Conservation (phyloP, 2,888 invertebrate genomes). For the Epirrhoe tristata region DNA sequence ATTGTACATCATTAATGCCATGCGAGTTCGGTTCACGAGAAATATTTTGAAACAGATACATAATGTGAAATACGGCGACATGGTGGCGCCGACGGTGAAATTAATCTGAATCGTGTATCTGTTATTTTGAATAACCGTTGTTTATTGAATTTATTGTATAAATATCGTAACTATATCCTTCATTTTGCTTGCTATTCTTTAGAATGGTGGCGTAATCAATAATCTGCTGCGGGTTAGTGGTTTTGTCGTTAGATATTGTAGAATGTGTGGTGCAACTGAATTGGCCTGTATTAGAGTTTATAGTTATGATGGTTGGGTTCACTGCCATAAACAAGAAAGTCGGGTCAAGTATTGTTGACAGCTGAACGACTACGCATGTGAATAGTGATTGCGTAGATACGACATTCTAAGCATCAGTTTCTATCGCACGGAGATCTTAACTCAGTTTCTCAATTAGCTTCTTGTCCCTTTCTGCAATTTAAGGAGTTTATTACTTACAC, state of each 20-base stretch:
- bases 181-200: constrained; percentile 45
- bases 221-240: constrained; percentile 42
- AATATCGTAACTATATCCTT: constrained; percentile 46
- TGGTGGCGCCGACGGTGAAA: constrained; percentile 67
- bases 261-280: constrained; percentile 32
- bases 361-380: constrained; percentile 24
- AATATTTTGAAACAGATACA: constrained; percentile 73
- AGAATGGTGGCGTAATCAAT: constrained; percentile 45
- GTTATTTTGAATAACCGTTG: constrained; percentile 62
- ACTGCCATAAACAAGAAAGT: constrained; percentile 20
- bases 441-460: constrained; percentile 19
- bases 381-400: constrained; percentile 27
- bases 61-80: constrained; percentile 70
- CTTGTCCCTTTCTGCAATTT: constrained; percentile 11
- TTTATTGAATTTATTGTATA: constrained; percentile 56
- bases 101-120: constrained; percentile 68
- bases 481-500: background rate
- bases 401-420: constrained; percentile 13
- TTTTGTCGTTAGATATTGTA: constrained; percentile 39
- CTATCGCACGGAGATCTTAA: constrained; percentile 29
- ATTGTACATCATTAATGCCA: constrained; percentile 52
- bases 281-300: constrained; percentile 38
- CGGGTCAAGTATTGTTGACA: constrained; percentile 30
- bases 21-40: constrained; percentile 58
- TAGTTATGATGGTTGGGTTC: constrained; percentile 34